phyloP scores from a whole-genome alignment of 1,140 invertebrate genomes.

The Drosophila bocqueti region DNA sequence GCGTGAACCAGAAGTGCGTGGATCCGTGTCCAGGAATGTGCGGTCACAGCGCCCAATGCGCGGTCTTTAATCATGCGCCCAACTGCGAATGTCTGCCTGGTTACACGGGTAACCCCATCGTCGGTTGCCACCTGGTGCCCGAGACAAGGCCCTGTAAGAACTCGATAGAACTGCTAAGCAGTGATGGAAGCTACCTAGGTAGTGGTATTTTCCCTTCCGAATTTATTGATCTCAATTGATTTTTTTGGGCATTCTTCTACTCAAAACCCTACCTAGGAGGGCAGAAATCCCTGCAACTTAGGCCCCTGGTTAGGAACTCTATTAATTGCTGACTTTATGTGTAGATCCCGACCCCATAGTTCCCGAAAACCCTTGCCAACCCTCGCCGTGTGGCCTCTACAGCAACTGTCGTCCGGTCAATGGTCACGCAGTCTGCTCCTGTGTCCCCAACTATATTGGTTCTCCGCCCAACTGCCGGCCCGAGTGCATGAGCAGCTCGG shows the following conservation, averaged over 20 bases:
- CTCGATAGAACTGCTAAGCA: not conserved
- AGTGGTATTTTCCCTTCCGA: not conserved
- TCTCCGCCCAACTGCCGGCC: conserved; percentile 90
- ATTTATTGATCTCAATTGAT: too few species aligned
- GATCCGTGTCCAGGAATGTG: conserved; percentile 93
- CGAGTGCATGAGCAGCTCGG: conserved; percentile 91
- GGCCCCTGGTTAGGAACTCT: conserved; percentile 69
- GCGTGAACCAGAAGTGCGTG: conserved; percentile 92
- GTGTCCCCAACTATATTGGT: conserved; percentile 88
- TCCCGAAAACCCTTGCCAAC: conserved; percentile 87
- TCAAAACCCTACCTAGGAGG: not conserved
- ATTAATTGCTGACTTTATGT: conserved; percentile 58
- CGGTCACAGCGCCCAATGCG: conserved; percentile 92
- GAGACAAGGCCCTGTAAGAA: conserved; percentile 68
- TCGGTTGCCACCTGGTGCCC: conserved; percentile 87
- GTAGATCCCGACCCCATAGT: conserved; percentile 82
- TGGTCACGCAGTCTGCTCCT: conserved; percentile 90
- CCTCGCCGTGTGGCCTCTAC: conserved; percentile 90
- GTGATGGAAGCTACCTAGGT: conserved; percentile 15
- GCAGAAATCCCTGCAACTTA: conserved; percentile 24
- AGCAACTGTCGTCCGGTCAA: conserved; percentile 89
- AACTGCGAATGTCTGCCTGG: conserved; percentile 91
- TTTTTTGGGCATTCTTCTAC: not conserved
- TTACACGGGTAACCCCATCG: conserved; percentile 91
- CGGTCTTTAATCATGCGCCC: conserved; percentile 93